A percentile compares a stretch with the other conserved stretches of the same genome.
Evolutionary conservation across 1,140 invertebrate species (phyloP).

Genomic region (Diorhabda elongata): DNA sequence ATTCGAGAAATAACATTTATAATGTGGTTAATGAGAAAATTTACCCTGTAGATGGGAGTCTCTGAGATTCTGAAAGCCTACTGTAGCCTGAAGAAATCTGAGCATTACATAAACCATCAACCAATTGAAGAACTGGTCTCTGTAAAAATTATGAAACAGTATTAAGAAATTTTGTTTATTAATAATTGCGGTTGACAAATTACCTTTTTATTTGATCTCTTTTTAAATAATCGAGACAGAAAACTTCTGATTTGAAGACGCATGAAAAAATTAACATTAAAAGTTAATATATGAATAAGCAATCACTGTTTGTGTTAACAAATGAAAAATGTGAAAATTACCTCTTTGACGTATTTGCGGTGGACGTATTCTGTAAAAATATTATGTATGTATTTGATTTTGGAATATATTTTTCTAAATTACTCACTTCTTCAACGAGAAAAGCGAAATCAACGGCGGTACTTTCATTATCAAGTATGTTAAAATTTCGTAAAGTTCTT

Average conservation of each 20-base stretch:
- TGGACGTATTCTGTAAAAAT: constrained; percentile 9
- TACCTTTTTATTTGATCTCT: constrained; percentile 25
- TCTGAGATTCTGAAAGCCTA: constrained; percentile 45
- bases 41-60: constrained; percentile 42
- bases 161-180: neutral
- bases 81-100: constrained; percentile 46
- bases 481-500: constrained; percentile 28
- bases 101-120: constrained; percentile 49
- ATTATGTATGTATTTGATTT: neutral
- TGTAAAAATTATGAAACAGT: neutral
- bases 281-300: neutral
- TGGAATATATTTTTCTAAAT: neutral
- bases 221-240: constrained; percentile 17
- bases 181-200: constrained; percentile 6
- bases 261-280: constrained; percentile 15
- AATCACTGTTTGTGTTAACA: constrained; percentile 1
- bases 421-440: constrained; percentile 40
- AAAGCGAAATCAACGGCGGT: constrained; percentile 38
- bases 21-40: constrained; percentile 4
- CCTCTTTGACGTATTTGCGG: constrained; percentile 13
- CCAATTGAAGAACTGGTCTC: constrained; percentile 48
- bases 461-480: constrained; percentile 30
- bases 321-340: neutral
- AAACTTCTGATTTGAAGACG: constrained; percentile 13
- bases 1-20: neutral